A percentile compares a stretch with the other conserved stretches of the same genome.
phyloP scores from a whole-genome alignment of 2,113 vertebrate genomes.

The Chaetodon trifascialis region DNA sequence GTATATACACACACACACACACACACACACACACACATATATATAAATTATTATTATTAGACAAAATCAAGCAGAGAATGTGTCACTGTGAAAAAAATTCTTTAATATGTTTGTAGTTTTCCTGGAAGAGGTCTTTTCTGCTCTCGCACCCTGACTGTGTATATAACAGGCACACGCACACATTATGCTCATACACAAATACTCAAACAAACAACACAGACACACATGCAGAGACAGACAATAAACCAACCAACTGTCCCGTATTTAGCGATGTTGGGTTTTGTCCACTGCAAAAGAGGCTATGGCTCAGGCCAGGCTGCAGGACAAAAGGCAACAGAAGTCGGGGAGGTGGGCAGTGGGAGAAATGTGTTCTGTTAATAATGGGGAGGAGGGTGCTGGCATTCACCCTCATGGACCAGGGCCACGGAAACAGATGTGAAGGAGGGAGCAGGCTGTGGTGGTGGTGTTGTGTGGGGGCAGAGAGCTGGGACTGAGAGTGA shows the following conservation, averaged over 20 bases:
- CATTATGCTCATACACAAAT: conserved; percentile 48
- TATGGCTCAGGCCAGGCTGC: conserved; percentile 40
- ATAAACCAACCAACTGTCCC: conserved; percentile 72
- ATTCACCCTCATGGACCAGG: conserved; percentile 71
- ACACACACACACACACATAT: too few species aligned
- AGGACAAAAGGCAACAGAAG: conserved; percentile 78
- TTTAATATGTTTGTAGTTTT: not conserved
- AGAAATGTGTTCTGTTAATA: conserved; percentile 71
- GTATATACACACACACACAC: too few species aligned
- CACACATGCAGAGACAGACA: conserved; percentile 46
- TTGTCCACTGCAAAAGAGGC: conserved; percentile 64
- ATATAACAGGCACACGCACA: conserved; percentile 27
- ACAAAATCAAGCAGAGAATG: conserved; percentile 16
- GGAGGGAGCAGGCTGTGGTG: conserved; percentile 49
- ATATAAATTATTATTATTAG: not conserved
- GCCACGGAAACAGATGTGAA: conserved; percentile 81
- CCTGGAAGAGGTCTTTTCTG: not conserved
- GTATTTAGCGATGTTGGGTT: conserved; percentile 65
- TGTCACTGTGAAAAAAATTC: conserved; percentile 6
- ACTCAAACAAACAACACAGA: conserved; percentile 43
- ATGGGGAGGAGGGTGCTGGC: conserved; percentile 79
- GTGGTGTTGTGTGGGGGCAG: conserved; percentile 12
- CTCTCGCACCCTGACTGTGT: conserved; percentile 5
- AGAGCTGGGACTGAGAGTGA: conserved; percentile 31
- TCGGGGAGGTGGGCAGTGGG: conserved; percentile 64